Base-by-base conservation (phyloP, 2,888 invertebrate genomes). In the Agelastica alni region DNA sequence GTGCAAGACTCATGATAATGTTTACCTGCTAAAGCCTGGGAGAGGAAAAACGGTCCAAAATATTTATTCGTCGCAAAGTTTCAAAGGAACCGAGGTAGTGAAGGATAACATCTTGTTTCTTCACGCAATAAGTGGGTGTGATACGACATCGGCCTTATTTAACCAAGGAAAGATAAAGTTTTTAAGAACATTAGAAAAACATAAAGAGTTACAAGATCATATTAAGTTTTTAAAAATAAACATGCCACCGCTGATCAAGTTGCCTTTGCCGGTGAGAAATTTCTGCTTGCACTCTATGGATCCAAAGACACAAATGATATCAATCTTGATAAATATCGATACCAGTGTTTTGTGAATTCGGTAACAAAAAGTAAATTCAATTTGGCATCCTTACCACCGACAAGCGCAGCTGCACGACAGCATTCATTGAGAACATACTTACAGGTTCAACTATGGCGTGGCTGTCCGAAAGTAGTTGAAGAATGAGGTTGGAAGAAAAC, bases 381-480 rank as follows among this genome's bases (percentile, higher is more conserved):
- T 18, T 41, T 41, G 18, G 41, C 41, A 18, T 41, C 41, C 41
- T 18, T 41, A 5, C 16, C 31, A 32, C 16, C 34, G 4, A 31
- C 45, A 13, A 32, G 10, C 3, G 14, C 34, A 32, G 16, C 34
- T 13, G 34, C 45, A 13, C 32, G 45, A 14, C 45, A 45, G 17
- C 45, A 30, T 30, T 4, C 30, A 7, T 30, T 30, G n/a, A 30
- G 30, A n/a, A 30, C 30, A 30, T 30, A 30, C n/a, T 30, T 5
- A 7, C 30, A 30, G n/a, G n/a, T 30, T n/a, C 30, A 36, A 47
- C 47, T 14, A 47, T 47, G 36, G 47, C n/a, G 14, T 43, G 43
- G 43, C n/a, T 10, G 28, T 41, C 7, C 18, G 22, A 17, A 9
- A 14, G 18, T n/a, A 17, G 5, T 12, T 17, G 4, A 26, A 28